Base-by-base conservation (phyloP, 2,797 vertebrate genomes). In the Acanthornis magna region DNA sequence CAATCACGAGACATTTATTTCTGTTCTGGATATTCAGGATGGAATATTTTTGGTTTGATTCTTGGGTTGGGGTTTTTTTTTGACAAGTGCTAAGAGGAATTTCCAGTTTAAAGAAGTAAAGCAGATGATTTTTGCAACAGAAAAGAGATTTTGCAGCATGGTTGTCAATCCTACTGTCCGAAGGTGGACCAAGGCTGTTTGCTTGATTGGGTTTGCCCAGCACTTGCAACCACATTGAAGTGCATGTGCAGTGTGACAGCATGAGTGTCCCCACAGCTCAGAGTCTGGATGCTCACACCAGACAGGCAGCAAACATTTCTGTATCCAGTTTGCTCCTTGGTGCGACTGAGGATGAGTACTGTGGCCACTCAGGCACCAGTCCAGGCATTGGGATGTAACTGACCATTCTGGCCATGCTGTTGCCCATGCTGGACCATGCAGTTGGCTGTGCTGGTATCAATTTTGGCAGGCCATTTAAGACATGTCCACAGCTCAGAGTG, bases 1-100 rank as follows among this genome's bases (percentile, higher is more conserved):
- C 86, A 75, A 66, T 97, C 92, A 95, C 13, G 14, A 93, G 81
- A 79, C 84, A 43, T 68, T 77, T 94, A 87, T 96, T 91, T 96
- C 76, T 94, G 88, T 88, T 77, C 47, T 65, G 61, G 45, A 19
- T 83, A 90, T 77, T 81, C 93, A 91, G 60, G 83, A 42, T 27
- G 57, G 61, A 90, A 45, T 94, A 93, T 92, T 94, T 95, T 71
- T 48, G 73, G 42, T 16, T 54, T 70, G 25, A 16, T 68, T 45
- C n/a, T 60, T 76, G n/a, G 16, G 8, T n/a, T 48, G 47, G 47
- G 47, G 45, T 61, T 53, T 68, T 16, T 73, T 91, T 61, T 54
- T 61, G 72, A 91, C 19, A 71, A 85, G 11, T 26, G 45, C 63
- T 76, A 54, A 67, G 79, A 91, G 79, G 91, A 95, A 77, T 89